These are phyloP conservation scores for Ecliptopera silaceata DNA, from an alignment of 2,888 invertebrate species.

Conservation along the genomic window DNA sequence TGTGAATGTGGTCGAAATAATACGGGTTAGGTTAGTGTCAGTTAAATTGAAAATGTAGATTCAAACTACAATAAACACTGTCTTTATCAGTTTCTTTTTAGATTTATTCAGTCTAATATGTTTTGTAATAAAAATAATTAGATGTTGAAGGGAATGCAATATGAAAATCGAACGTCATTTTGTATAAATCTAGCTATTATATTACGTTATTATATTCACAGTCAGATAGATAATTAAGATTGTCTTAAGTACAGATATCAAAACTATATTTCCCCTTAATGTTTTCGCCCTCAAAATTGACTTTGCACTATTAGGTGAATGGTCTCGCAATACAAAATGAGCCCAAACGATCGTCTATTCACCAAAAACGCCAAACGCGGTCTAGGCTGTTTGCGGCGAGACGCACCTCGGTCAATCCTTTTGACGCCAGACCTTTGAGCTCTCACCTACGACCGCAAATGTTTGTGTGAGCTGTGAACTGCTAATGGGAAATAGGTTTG, in stretches of 20 bases:
- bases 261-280: background rate
- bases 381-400: slow-evolving; percentile 64
- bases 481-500: slow-evolving; percentile 53
- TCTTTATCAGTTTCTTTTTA: too few relatives aligned
- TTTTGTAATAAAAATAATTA: too few relatives aligned
- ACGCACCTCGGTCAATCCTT: slow-evolving; percentile 73
- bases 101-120: too few relatives aligned
- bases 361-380: slow-evolving; percentile 50
- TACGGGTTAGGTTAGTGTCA: too few relatives aligned
- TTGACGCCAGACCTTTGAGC: slow-evolving; percentile 74
- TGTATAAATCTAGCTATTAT: too few relatives aligned
- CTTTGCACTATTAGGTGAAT: slow-evolving; percentile 8
- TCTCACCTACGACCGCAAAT: slow-evolving; percentile 78
- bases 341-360: slow-evolving; percentile 44
- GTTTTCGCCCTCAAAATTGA: background rate
- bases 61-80: too few relatives aligned
- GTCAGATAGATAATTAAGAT: too few relatives aligned
- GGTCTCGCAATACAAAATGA: slow-evolving; percentile 36
- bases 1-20: background rate
- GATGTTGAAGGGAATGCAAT: too few relatives aligned
- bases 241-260: too few relatives aligned
- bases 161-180: too few relatives aligned
- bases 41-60: too few relatives aligned
- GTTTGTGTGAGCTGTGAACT: slow-evolving; percentile 66
- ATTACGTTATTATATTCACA: too few relatives aligned